Conservation (phyloP, 2,888 invertebrate species). For the Tipula helvola region DNA sequence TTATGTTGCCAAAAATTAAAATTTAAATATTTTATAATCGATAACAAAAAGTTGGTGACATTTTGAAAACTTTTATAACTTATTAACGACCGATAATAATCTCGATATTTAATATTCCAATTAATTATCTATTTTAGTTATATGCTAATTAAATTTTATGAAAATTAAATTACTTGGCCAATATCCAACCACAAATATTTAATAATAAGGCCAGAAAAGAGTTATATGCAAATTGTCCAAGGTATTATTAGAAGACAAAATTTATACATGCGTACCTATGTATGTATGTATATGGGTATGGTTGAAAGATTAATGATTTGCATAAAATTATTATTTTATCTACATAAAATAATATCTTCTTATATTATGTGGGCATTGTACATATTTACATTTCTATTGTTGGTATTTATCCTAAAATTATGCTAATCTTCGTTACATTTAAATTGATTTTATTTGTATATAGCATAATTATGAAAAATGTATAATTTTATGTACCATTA, state of each 20-base stretch:
- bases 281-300: neutral
- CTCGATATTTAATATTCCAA: neutral
- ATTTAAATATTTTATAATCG: neutral
- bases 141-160: neutral
- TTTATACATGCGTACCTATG: neutral
- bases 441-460: no score
- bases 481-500: no score
- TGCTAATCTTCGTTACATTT: neutral
- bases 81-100: neutral
- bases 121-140: neutral
- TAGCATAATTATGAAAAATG: no score
- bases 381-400: neutral
- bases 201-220: neutral
- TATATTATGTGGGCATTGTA: neutral
- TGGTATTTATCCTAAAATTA: neutral
- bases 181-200: neutral
- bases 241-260: neutral
- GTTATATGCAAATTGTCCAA: neutral
- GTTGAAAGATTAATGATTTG: neutral
- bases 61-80: neutral
- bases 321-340: neutral
- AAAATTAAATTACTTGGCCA: neutral
- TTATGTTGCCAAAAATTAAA: no score
- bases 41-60: neutral
- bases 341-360: neutral